phyloP scores from a whole-genome alignment of 1,140 invertebrate species.

The Harlomillsia oculata region DNA sequence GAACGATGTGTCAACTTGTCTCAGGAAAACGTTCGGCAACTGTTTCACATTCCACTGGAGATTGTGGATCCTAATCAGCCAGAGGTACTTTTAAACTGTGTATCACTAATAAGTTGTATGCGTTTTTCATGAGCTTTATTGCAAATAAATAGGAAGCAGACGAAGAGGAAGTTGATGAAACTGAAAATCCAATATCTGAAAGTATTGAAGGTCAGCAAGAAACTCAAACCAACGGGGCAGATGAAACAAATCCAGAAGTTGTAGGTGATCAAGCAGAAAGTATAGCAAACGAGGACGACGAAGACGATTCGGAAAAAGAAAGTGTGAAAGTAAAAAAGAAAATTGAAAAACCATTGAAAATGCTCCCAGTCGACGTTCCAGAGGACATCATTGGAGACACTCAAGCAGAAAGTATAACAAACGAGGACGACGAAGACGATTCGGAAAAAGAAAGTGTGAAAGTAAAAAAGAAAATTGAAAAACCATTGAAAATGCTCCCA shows the following conservation, averaged over 20 bases:
- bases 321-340: neutral
- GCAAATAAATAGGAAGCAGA: too few species aligned
- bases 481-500: constrained; percentile 13
- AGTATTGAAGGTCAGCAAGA: too few species aligned
- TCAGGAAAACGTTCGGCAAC: constrained; percentile 23
- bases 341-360: constrained; percentile 6
- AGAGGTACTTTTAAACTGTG: neutral
- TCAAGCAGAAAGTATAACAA: too few species aligned
- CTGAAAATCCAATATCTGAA: too few species aligned
- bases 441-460: neutral
- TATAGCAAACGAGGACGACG: too few species aligned
- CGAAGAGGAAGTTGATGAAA: too few species aligned
- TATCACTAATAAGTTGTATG: too few species aligned
- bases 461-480: neutral
- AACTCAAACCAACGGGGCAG: too few species aligned
- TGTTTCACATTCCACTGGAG: constrained; percentile 29
- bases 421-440: neutral
- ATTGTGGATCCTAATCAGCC: constrained; percentile 28
- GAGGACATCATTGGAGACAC: constrained; percentile 26
- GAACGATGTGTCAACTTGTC: constrained; percentile 23
- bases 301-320: neutral
- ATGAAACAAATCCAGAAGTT: too few species aligned
- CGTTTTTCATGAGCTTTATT: too few species aligned
- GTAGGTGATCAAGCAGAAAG: too few species aligned
- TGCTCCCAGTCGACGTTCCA: constrained; percentile 17